Percentiles rank a stretch among this genome's conserved stretches.
These are phyloP conservation scores for Habrosyne pyritoides DNA, from an alignment of 2,888 invertebrate genomes.

Conservation along the genomic window DNA sequence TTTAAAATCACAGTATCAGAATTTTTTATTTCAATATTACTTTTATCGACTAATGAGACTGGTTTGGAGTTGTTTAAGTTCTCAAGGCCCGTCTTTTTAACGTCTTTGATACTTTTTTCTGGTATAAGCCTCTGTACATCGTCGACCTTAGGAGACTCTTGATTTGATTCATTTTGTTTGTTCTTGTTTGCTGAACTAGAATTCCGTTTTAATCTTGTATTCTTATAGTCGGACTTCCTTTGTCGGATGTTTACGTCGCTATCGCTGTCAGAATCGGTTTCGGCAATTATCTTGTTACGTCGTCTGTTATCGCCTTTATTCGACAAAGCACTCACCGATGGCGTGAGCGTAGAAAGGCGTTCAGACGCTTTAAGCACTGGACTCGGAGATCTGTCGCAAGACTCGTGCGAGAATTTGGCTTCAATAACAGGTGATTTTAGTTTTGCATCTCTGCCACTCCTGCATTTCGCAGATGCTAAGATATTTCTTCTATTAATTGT, in stretches of 20 bases:
- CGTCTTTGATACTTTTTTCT: constrained; percentile 67
- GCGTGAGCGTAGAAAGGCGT: constrained; percentile 81
- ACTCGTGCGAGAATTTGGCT: constrained; percentile 87
- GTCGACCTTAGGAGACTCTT: constrained; percentile 60
- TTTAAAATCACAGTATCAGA: constrained; percentile 28
- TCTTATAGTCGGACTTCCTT: constrained; percentile 75
- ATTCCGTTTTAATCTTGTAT: constrained; percentile 73
- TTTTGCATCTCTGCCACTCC: constrained; percentile 90
- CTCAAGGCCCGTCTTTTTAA: constrained; percentile 63
- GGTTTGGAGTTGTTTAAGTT: constrained; percentile 46
- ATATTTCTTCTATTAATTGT: constrained; percentile 94
- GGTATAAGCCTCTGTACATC: constrained; percentile 62
- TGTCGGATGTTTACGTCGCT: constrained; percentile 70
- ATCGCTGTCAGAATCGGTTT: constrained; percentile 72
- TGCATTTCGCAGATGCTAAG: constrained; percentile 92
- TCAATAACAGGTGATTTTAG: constrained; percentile 88
- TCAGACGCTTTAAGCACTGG: constrained; percentile 76
- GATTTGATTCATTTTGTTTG: constrained; percentile 59
- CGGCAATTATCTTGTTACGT: constrained; percentile 74
- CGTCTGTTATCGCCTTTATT: constrained; percentile 79
- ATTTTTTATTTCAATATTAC: constrained; percentile 35
- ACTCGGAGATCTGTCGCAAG: constrained; percentile 77
- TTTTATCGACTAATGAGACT: constrained; percentile 38
- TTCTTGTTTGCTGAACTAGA: constrained; percentile 67
- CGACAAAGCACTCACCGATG: constrained; percentile 78